A percentile compares a stretch with the other conserved stretches of the same genome.
Conservation (phyloP, 2,888 invertebrate genomes). For the Drosophila gaucha region DNA sequence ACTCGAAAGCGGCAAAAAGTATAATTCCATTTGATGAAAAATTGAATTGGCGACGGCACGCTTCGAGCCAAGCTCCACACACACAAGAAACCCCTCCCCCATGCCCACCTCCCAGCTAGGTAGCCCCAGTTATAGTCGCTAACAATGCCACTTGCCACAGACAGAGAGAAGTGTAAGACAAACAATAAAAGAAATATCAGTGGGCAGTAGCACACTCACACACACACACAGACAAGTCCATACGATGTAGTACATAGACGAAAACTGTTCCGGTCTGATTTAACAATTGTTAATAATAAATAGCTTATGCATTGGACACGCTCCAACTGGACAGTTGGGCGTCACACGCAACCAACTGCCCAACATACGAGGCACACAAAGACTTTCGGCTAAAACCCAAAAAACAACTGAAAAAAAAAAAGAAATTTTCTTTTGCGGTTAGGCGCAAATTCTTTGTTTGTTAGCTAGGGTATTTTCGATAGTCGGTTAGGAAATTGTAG, state of each 20-base stretch:
- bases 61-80: conserved; percentile 40
- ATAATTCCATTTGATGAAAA: conserved; percentile 61
- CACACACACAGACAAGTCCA: conserved; percentile 19
- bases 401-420: conserved; percentile 14
- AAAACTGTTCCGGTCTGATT: conserved; percentile 83
- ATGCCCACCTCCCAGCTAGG: background rate
- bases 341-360: conserved; percentile 44
- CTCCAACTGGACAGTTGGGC: conserved; percentile 48
- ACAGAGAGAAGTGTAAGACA: conserved; percentile 54
- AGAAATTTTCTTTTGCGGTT: conserved; percentile 40
- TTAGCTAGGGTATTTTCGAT: conserved; percentile 12
- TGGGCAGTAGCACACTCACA: conserved; percentile 51
- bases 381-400: conserved; percentile 32
- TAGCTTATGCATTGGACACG: conserved; percentile 75
- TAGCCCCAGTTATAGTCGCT: conserved; percentile 32
- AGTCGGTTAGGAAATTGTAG: conserved; percentile 15
- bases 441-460: conserved; percentile 25
- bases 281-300: conserved; percentile 83
- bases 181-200: conserved; percentile 58
- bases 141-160: conserved; percentile 71
- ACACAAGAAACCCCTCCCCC: conserved; percentile 7
- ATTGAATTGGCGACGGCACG: conserved; percentile 78
- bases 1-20: conserved; percentile 60
- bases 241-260: conserved; percentile 33
- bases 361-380: conserved; percentile 15